Percentiles rank a stretch among this genome's conserved stretches.
These are phyloP conservation scores for Xylota segnis DNA, from an alignment of 2,888 invertebrate species.

Conservation along the genomic window DNA sequence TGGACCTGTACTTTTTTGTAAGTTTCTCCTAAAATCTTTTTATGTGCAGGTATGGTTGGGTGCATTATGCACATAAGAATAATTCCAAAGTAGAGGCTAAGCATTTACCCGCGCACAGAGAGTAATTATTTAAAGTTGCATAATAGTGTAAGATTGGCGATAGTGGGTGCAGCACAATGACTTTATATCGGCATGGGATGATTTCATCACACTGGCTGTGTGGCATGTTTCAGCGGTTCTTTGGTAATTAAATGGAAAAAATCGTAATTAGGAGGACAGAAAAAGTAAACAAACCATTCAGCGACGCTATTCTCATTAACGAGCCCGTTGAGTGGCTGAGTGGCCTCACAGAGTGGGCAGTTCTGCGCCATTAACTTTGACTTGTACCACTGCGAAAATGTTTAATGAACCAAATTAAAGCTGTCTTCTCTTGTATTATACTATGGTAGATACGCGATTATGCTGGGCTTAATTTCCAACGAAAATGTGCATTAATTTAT, in stretches of 20 bases:
- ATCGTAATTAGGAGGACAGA: constrained; percentile 15
- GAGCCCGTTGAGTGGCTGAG: constrained; percentile 24
- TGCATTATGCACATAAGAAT: neutral
- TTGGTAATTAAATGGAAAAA: constrained; percentile 25
- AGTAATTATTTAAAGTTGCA: constrained; percentile 14
- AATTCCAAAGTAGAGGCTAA: too few species aligned
- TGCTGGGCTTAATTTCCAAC: too few species aligned
- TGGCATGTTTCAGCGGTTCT: constrained; percentile 6
- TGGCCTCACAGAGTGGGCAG: constrained; percentile 14
- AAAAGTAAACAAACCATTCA: constrained; percentile 17
- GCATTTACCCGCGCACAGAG: too few species aligned
- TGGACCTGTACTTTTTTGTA: constrained; percentile 92
- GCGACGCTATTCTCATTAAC: constrained; percentile 1
- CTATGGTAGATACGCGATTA: neutral
- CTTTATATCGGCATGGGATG: constrained; percentile 2
- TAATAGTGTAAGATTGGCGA: neutral
- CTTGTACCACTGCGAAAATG: neutral
- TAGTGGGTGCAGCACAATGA: constrained; percentile 25
- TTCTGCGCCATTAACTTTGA: constrained; percentile 1
- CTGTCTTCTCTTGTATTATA: neutral
- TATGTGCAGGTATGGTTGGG: neutral
- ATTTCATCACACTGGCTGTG: constrained; percentile 28
- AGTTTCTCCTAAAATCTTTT: constrained; percentile 85
- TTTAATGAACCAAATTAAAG: constrained; percentile 1
- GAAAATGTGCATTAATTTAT: too few species aligned